Conservation (phyloP, 2,888 invertebrate species). For the Sarcophaga rosellei region DNA sequence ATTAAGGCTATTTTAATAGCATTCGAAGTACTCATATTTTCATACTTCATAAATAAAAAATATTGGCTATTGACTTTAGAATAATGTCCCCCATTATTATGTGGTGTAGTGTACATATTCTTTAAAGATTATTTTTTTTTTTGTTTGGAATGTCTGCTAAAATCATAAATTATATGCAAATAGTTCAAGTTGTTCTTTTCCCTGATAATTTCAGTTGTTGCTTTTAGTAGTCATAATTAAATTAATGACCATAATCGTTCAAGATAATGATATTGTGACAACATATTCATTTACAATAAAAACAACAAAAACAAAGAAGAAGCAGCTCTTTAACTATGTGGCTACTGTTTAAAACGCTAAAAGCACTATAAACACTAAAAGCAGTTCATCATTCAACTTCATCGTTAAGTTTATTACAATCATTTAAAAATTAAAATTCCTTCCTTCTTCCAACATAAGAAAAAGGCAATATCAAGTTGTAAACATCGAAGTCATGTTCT, state of each 20-base stretch:
- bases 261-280: slow-evolving; percentile 49
- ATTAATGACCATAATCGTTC: slow-evolving; percentile 46
- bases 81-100: background rate
- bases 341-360: slow-evolving; percentile 7
- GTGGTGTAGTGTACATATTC: background rate
- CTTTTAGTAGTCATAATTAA: slow-evolving; percentile 30
- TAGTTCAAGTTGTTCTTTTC: background rate
- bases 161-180: background rate
- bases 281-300: slow-evolving; percentile 30
- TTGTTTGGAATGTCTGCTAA: background rate
- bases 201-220: background rate
- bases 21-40: background rate
- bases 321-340: background rate
- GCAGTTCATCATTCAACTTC: background rate
- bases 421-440: background rate
- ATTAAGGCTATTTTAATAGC: background rate
- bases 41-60: background rate
- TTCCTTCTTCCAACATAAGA: background rate
- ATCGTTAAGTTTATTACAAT: background rate
- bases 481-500: background rate
- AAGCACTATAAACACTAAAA: background rate
- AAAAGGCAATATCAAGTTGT: background rate
- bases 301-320: too few relatives aligned
- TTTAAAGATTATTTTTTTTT: background rate
- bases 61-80: background rate